Conservation (phyloP, 2,888 invertebrate genomes). For the Clivina fossor region DNA sequence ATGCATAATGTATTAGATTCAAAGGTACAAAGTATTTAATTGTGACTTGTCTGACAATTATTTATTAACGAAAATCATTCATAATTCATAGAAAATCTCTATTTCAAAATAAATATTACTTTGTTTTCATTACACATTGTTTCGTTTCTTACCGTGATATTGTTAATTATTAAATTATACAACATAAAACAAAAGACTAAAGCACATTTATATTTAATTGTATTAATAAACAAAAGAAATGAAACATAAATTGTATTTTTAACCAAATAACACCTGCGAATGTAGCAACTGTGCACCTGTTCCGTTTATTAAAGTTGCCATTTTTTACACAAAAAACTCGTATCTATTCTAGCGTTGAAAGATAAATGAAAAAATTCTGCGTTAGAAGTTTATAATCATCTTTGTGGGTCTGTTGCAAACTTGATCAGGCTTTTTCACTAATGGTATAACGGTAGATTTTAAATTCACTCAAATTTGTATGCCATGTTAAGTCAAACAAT, state of each 20-base stretch:
- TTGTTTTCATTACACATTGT: too few species aligned
- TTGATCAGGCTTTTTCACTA: conserved; percentile 6
- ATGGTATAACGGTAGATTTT: conserved; percentile 24
- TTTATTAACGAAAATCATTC: too few species aligned
- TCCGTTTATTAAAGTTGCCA: conserved; percentile 24
- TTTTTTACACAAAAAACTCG: conserved; percentile 25
- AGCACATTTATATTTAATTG: background rate
- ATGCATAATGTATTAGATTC: too few species aligned
- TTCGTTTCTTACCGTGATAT: background rate
- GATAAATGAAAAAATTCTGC: conserved; percentile 22
- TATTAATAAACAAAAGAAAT: background rate
- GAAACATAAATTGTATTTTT: background rate
- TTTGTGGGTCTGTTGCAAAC: conserved; percentile 6
- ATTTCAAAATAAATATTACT: too few species aligned
- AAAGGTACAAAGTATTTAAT: too few species aligned
- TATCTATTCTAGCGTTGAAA: conserved; percentile 15
- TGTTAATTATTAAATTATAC: background rate
- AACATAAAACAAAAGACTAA: too few species aligned
- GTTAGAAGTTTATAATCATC: background rate
- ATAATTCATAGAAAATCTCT: too few species aligned
- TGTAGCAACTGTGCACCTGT: conserved; percentile 24
- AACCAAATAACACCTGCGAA: conserved; percentile 30
- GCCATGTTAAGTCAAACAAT: too few species aligned
- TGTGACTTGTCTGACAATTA: too few species aligned
- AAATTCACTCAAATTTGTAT: too few species aligned